phyloP scores from a whole-genome alignment of 2,888 invertebrate genomes.

The Mycalesis mineus region DNA sequence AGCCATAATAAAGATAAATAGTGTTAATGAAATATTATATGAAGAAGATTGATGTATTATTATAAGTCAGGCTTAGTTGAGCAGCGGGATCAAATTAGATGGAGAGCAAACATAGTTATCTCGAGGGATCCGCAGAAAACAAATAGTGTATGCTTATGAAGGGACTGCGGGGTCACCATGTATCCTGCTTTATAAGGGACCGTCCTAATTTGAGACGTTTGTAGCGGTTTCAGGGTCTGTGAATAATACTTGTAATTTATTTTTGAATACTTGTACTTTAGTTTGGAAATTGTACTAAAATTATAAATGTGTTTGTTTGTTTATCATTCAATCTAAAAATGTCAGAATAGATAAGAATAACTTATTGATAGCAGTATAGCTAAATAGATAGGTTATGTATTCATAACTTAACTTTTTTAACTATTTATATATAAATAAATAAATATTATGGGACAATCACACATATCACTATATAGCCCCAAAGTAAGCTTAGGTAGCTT shows the following conservation, averaged over 20 bases:
- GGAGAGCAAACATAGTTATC: constrained; percentile 44
- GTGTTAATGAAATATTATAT: background rate
- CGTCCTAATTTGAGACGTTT: background rate
- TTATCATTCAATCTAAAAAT: no score
- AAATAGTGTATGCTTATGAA: constrained; percentile 17
- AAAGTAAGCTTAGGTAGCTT: no score
- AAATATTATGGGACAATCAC: no score
- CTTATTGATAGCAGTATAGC: no score
- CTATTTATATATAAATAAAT: no score
- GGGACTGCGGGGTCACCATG: background rate
- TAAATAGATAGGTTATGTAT: no score
- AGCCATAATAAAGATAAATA: background rate
- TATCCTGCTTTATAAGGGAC: background rate
- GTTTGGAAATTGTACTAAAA: background rate
- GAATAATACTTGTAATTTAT: background rate
- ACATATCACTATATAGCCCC: no score
- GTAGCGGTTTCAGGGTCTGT: constrained; percentile 2
- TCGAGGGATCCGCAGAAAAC: constrained; percentile 22
- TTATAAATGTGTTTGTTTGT: no score
- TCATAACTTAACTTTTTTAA: no score
- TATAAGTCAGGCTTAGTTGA: constrained; percentile 26
- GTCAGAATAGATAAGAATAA: no score
- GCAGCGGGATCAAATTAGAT: constrained; percentile 38
- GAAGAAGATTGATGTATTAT: constrained; percentile 15
- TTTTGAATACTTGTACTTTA: background rate